Conservation (phyloP, 2,113 vertebrate species). For the Myodes glareolus region DNA sequence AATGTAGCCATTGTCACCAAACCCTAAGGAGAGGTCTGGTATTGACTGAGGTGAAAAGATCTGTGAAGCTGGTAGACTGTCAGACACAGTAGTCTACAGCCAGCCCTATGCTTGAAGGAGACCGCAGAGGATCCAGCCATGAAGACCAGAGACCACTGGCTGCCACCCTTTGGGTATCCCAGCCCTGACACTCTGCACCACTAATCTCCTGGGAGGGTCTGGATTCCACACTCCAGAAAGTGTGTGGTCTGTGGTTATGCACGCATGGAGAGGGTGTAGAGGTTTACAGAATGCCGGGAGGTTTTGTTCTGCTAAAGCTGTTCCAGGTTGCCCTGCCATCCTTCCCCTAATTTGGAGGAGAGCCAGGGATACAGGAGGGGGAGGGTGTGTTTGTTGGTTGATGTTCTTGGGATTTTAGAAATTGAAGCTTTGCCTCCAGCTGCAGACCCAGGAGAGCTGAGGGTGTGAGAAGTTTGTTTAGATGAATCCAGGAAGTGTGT, state of each 20-base stretch:
- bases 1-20: slow-evolving; percentile 53
- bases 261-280: neutral
- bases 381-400: neutral
- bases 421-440: neutral
- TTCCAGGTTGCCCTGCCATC: neutral
- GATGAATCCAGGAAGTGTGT: neutral
- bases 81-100: neutral
- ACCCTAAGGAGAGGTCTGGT: neutral
- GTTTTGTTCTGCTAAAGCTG: neutral
- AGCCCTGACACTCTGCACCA: neutral
- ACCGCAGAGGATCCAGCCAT: neutral
- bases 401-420: neutral
- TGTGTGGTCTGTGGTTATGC: neutral
- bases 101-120: rapidly evolving
- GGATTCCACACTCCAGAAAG: neutral
- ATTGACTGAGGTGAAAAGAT: neutral
- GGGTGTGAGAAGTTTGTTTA: neutral
- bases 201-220: neutral
- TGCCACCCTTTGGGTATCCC: neutral
- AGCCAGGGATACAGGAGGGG: neutral
- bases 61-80: neutral
- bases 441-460: neutral
- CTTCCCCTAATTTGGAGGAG: neutral
- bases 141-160: neutral
- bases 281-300: neutral